Evolutionary conservation across 2,113 vertebrate species (phyloP).

Genomic region (Otocyon megalotis): DNA sequence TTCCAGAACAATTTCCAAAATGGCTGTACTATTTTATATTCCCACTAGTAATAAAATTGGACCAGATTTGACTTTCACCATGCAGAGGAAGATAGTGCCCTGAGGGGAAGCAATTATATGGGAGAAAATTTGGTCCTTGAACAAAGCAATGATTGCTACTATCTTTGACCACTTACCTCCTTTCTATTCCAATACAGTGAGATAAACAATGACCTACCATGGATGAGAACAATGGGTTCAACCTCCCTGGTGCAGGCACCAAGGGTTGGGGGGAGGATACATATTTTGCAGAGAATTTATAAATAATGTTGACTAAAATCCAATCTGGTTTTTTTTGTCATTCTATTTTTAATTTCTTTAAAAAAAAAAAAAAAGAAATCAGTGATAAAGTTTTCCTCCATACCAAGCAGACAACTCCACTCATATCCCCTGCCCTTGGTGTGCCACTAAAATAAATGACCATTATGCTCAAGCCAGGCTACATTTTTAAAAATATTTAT

Average conservation of each 20-base stretch:
- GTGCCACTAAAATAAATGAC: background rate
- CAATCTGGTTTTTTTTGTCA: background rate
- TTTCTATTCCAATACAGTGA: background rate
- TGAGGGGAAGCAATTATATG: background rate
- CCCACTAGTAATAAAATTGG: background rate
- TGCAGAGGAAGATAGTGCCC: background rate
- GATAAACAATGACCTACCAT: too few species aligned
- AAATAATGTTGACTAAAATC: background rate
- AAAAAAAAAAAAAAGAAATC: background rate
- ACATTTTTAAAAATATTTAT: background rate
- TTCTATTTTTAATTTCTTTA: background rate
- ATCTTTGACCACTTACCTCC: background rate
- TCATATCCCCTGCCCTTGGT: background rate
- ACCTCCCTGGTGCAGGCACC: background rate
- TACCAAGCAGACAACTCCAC: background rate
- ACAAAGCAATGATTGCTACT: background rate
- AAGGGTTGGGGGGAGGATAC: rapidly evolving
- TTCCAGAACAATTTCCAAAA: background rate
- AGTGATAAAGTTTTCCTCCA: background rate
- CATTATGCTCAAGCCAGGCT: background rate
- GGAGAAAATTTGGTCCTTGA: background rate
- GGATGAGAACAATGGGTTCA: background rate
- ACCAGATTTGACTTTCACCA: background rate
- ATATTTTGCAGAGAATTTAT: background rate
- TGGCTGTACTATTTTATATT: background rate